These are phyloP conservation scores for Caerostris extrusa DNA, from an alignment of 1,140 invertebrate genomes.

Conservation along the genomic window DNA sequence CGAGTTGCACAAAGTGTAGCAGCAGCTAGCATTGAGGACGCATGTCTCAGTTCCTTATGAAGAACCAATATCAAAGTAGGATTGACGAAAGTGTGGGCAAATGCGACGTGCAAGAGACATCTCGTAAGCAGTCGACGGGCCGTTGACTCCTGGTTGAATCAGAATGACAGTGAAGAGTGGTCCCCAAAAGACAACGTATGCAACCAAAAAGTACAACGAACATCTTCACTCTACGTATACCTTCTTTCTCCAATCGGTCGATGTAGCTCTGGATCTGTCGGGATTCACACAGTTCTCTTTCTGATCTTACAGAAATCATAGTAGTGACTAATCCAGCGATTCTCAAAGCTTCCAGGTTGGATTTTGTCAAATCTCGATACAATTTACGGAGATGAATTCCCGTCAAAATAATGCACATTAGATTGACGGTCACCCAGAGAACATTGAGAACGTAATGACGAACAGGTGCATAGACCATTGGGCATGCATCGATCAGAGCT, in stretches of 20 bases:
- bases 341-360: constrained; percentile 87
- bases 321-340: constrained; percentile 88
- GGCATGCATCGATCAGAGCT: constrained; percentile 86
- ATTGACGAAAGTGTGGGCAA: constrained; percentile 92
- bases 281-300: constrained; percentile 78
- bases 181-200: constrained; percentile 93
- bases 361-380: constrained; percentile 90
- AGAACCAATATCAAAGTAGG: constrained; percentile 90
- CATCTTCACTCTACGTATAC: constrained; percentile 87
- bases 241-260: constrained; percentile 88
- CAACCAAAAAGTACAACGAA: constrained; percentile 91
- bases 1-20: background rate
- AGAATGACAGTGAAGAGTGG: constrained; percentile 92
- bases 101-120: constrained; percentile 92
- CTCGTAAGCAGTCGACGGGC: constrained; percentile 83
- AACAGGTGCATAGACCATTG: constrained; percentile 88
- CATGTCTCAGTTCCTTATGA: constrained; percentile 82
- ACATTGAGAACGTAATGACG: constrained; percentile 94
- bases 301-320: constrained; percentile 85
- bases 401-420: constrained; percentile 91
- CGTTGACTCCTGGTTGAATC: constrained; percentile 80
- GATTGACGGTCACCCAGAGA: constrained; percentile 93
- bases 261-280: constrained; percentile 88
- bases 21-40: constrained; percentile 26
- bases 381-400: constrained; percentile 92